These are phyloP conservation scores for Erpetoichthys calabaricus DNA, from an alignment of 2,797 vertebrate genomes.

Conservation along the genomic window DNA sequence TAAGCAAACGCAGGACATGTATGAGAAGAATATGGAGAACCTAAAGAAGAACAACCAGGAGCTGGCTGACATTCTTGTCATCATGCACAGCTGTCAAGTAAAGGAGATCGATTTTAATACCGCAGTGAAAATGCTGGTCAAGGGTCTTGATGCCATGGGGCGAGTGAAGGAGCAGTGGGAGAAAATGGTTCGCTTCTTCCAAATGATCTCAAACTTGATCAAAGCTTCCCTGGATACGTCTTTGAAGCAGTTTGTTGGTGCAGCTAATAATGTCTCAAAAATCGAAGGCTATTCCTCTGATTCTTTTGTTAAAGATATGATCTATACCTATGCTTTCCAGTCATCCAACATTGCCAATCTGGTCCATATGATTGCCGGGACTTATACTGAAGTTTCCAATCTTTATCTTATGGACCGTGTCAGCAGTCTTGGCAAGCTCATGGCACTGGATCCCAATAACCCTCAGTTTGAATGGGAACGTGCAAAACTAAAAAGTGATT, in stretches of 20 bases:
- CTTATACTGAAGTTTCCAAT: slow-evolving; percentile 11
- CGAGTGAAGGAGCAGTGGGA: slow-evolving; percentile 20
- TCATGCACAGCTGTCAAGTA: slow-evolving; percentile 10
- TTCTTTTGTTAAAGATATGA: slow-evolving; percentile 7
- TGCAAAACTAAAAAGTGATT: not conserved
- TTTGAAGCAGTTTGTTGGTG: slow-evolving; percentile 6
- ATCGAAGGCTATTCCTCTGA: slow-evolving; percentile 9
- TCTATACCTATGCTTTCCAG: slow-evolving; percentile 14
- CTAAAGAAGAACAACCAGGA: slow-evolving; percentile 16
- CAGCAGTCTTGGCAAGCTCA: slow-evolving; percentile 11
- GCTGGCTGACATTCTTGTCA: slow-evolving; percentile 2
- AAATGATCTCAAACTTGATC: slow-evolving; percentile 18
- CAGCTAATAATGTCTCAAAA: not conserved
- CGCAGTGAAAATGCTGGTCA: not conserved
- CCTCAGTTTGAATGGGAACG: not conserved
- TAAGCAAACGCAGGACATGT: slow-evolving; percentile 6
- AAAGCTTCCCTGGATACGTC: slow-evolving; percentile 6
- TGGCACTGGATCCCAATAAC: slow-evolving; percentile 4
- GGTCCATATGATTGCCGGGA: slow-evolving; percentile 13
- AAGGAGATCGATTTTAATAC: slow-evolving; percentile 8
- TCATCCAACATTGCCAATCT: slow-evolving; percentile 12
- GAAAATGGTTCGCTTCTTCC: slow-evolving; percentile 21
- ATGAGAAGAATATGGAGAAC: slow-evolving; percentile 6
- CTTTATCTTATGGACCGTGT: slow-evolving; percentile 12
- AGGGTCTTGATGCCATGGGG: slow-evolving; percentile 18